Evolutionary conservation across 2,113 vertebrate genomes (phyloP), one percentile per base, ranked within the genome.

Genomic region (Gopherus flavomarginatus): DNA sequence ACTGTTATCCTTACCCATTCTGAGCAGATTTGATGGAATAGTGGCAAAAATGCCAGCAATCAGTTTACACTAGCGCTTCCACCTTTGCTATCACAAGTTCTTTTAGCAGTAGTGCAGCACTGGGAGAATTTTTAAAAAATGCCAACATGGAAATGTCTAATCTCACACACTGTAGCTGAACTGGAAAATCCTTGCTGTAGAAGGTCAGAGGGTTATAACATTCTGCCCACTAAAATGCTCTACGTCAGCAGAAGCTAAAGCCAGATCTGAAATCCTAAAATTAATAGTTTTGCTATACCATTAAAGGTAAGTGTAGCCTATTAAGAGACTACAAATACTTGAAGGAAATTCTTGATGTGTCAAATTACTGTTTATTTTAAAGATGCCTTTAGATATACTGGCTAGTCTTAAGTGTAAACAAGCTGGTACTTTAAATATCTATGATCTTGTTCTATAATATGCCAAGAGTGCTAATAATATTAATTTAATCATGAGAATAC

Each of bases 281-380:
- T 50, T 0, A 79, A 31, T 53, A 44, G 19, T 44, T 88, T 90
- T 0, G 0, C 57, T 4, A 90, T 24, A 44, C 57, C n/a, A 83
- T 81, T 77, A 93, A 82, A 54, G 52, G 31, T 44, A 91, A 84
- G 54, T 22, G 31, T 31, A 84, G 53, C 53, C 35, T 56, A 87
- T 56, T 89, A 38, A 65, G 88, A 44, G 72, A 84, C 16, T n/a
- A 42, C 26, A n/a, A 50, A 53, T 53, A 83, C 75, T 85, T 8
- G 2, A 54, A 77, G 17, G 24, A 81, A 95, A 59, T 1, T 24
- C 21, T 91, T 89, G 35, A 44, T 38, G 75, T 44, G 38, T 0
- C 57, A 85, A 54, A 38, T 31, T 65, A 44, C 81, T 77, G 85
- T 21, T 86, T 27, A 78, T 79, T 27, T 90, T 92, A 82, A 69